These are phyloP conservation scores for Platycnemis pennipes DNA, from an alignment of 2,888 invertebrate genomes.

Conservation along the genomic window DNA sequence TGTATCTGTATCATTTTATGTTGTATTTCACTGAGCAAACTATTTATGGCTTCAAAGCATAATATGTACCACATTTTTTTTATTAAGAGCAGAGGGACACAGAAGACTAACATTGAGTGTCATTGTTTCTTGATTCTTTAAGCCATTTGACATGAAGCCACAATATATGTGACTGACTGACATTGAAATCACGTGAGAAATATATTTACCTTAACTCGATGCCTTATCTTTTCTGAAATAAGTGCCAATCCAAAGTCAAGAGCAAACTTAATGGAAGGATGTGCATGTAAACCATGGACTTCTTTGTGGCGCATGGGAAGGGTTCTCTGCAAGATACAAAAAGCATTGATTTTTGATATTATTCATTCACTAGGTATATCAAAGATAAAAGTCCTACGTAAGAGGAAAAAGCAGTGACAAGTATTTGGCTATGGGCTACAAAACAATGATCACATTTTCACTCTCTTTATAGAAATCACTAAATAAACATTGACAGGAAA, in stretches of 20 bases:
- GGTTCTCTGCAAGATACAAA: conserved; percentile 82
- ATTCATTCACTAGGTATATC: not conserved
- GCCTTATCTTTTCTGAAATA: conserved; percentile 88
- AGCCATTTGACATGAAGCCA: no score
- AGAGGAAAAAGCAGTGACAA: no score
- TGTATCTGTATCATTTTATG: no score
- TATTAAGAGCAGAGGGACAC: no score
- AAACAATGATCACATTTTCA: not conserved
- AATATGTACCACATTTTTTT: no score
- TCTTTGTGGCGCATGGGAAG: conserved; percentile 90
- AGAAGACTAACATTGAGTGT: not conserved
- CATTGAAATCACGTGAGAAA: not conserved
- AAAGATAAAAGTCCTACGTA: no score
- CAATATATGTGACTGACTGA: no score
- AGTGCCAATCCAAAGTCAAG: conserved; percentile 89
- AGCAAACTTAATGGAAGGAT: conserved; percentile 88
- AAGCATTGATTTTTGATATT: not conserved
- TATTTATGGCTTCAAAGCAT: no score
- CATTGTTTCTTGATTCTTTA: not conserved
- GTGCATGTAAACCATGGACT: conserved; percentile 88
- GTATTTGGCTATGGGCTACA: no score
- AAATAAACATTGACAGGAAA: no score
- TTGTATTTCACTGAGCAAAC: no score
- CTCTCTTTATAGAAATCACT: no score
- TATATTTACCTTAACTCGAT: conserved; percentile 82